Base-by-base conservation (phyloP, 1,140 invertebrate species). In the Papilio dardanus region DNA sequence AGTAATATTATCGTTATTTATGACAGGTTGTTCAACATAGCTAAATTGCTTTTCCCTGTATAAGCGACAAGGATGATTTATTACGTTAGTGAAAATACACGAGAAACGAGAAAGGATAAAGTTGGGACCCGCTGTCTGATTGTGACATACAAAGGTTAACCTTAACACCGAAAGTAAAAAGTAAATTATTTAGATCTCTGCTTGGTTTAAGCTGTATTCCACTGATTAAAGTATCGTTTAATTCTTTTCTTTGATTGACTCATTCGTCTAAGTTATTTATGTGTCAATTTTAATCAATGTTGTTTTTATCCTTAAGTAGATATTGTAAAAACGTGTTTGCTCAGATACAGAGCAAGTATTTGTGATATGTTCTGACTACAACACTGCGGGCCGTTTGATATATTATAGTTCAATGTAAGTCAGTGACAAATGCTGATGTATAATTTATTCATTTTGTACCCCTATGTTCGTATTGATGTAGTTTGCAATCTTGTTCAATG, bases 391-490 rank as follows among this genome's bases (percentile, higher is more conserved):
- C 37, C 24, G 16, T 16, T 24, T 69, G 67, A 69, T 19, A 69
- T 69, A n/a, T 71, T 69, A n/a, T 71, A 71, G 24, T 40, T 71
- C 40, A 71, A 71, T 71, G 37, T 46, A 31, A 46, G 16, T 19
- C 28, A 71, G 30, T 50, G 37, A 46, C 10, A 42, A 71, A 71
- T 46, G 68, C 21, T 50, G 28, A 71, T 71, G 4, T 50, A 10
- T 31, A 71, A 71, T 71, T 50, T 71, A 71, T 71, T 71, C n/a
- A 30, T 16, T 30, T n/a, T 31, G n/a, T 71, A 71, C 33, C 67
- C 31, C 35, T 33, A 69, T 69, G 67, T 40, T 24, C 40, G 54
- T 58, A 58, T 4, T 14, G 30, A 30, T 28, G 10, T 58, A 12
- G 24, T 28, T 58, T 24, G 24, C 19, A 12, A 14, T 58, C 8